These are phyloP conservation scores for Thermophis baileyi DNA, from an alignment of 2,113 vertebrate species.

Conservation along the genomic window DNA sequence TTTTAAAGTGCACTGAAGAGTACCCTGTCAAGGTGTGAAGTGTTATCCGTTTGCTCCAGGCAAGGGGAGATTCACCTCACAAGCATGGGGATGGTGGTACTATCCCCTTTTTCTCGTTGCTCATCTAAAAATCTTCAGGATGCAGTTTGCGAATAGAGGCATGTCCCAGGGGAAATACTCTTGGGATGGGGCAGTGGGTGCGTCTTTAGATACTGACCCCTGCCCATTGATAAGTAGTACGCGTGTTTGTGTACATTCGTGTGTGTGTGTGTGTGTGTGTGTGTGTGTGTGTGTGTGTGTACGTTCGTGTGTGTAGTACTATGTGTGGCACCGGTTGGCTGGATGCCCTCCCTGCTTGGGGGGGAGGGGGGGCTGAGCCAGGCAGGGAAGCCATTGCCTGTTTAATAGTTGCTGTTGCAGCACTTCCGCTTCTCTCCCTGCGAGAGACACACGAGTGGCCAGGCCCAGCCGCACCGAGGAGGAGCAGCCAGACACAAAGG, in stretches of 20 bases:
- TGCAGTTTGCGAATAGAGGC: background rate
- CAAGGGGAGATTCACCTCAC: background rate
- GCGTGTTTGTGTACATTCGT: background rate
- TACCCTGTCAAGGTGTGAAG: background rate
- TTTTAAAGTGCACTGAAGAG: background rate
- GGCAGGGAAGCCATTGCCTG: slow-evolving; percentile 72
- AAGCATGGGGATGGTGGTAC: background rate
- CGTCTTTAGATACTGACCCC: background rate
- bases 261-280: no score
- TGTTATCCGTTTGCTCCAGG: background rate
- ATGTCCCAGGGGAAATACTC: background rate
- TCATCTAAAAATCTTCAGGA: background rate
- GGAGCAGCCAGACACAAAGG: slow-evolving; percentile 67
- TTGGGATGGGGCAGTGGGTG: background rate
- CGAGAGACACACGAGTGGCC: slow-evolving; percentile 80
- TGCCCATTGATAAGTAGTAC: background rate
- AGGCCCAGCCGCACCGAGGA: slow-evolving; percentile 75
- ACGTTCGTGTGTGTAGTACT: background rate
- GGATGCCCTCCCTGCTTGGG: background rate
- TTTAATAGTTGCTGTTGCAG: slow-evolving; percentile 75
- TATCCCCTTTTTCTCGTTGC: background rate
- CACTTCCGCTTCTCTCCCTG: slow-evolving; percentile 86
- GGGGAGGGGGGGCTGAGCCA: slow-evolving; percentile 2
- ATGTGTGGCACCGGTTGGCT: background rate
- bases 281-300: no score